Evolutionary conservation across 2,113 vertebrate genomes (phyloP).

Genomic region (Pteropus alecto): DNA sequence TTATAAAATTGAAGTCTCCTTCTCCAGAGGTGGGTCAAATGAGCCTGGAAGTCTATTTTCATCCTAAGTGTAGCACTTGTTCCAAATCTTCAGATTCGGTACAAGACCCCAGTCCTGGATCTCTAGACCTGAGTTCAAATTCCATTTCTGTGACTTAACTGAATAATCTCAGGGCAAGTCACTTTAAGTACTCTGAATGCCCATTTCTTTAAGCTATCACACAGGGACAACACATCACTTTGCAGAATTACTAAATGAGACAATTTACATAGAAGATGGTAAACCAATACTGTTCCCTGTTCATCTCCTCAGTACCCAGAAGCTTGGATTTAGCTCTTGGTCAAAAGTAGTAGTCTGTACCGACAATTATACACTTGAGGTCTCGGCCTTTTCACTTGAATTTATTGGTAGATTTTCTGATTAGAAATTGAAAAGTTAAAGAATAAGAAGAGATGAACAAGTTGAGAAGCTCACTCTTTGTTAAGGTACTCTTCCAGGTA

Average conservation of each 20-base stretch:
- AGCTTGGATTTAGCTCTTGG: not conserved
- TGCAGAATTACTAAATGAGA: not conserved
- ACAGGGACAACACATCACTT: not conserved
- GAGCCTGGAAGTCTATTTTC: not conserved
- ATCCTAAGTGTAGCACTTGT: not conserved
- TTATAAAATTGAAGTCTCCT: not conserved
- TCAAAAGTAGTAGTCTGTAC: not conserved
- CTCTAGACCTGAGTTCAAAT: not conserved
- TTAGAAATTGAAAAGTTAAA: not conserved
- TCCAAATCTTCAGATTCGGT: not conserved
- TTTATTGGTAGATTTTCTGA: not conserved
- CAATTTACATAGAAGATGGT: not conserved
- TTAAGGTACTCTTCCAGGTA: not conserved
- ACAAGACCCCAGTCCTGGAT: not conserved
- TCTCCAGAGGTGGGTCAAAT: not conserved
- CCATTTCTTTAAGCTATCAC: not conserved
- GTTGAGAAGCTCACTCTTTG: not conserved
- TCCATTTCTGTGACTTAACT: not conserved
- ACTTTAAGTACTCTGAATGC: not conserved
- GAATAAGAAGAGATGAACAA: not conserved
- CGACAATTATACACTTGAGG: not conserved
- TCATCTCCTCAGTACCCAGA: not conserved
- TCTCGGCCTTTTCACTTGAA: not conserved
- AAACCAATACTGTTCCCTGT: not conserved
- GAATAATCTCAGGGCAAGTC: not conserved